Percentiles rank a stretch among this genome's conserved stretches.
phyloP scores from a whole-genome alignment of 2,797 vertebrate genomes.

The Antrozous pallidus region DNA sequence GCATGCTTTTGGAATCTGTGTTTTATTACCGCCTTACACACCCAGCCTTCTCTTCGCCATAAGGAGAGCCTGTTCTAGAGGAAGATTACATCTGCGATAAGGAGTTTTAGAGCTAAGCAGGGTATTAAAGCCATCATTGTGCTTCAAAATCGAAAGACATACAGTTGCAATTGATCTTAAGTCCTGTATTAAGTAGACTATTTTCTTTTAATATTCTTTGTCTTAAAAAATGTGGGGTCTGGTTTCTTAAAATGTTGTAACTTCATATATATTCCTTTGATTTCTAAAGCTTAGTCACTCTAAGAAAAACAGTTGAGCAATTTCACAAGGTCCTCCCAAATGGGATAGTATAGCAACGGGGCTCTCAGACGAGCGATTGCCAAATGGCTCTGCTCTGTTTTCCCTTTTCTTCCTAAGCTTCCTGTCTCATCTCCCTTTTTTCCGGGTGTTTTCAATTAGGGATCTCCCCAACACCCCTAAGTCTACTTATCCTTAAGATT shows the following conservation, averaged over 20 bases:
- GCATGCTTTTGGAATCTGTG: not conserved
- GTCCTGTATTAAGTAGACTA: constrained; percentile 2
- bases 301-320: not conserved
- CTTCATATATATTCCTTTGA: constrained; percentile 36
- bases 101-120: not conserved
- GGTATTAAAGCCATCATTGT: not conserved
- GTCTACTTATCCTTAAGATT: not conserved
- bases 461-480: not conserved
- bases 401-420: not conserved
- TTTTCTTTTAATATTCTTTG: constrained; percentile 63
- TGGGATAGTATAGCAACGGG: not conserved
- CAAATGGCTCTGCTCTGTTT: not conserved
- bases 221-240: constrained; percentile 27
- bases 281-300: constrained; percentile 15
- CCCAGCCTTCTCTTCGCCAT: not conserved
- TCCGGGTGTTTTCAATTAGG: not conserved
- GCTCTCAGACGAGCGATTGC: not conserved
- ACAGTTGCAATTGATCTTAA: not conserved
- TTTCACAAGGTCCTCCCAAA: not conserved
- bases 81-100: not conserved
- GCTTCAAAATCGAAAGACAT: not conserved
- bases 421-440: not conserved
- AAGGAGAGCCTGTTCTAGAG: not conserved
- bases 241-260: constrained; percentile 36
- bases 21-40: not conserved